Evolutionary conservation across 2,113 vertebrate species (phyloP).

Genomic region (Raja brachyura): DNA sequence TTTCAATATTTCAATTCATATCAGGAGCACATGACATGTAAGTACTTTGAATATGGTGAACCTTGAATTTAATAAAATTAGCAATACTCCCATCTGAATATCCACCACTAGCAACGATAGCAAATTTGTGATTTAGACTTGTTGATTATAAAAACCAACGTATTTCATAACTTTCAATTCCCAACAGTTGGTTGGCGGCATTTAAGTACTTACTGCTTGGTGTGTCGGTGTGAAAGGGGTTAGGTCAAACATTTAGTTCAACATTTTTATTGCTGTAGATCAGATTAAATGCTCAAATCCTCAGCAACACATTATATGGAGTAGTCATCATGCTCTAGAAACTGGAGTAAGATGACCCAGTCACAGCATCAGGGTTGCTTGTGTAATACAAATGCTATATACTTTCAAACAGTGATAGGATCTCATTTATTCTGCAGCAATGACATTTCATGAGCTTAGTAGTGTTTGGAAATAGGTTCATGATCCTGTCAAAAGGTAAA

Average conservation of each 20-base stretch:
- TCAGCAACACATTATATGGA: not conserved
- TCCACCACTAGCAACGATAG: not conserved
- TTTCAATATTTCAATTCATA: too few species aligned
- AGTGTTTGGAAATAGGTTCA: not conserved
- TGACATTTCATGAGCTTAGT: not conserved
- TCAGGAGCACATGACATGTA: too few species aligned
- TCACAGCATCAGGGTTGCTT: not conserved
- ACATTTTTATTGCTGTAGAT: not conserved
- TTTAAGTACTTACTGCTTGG: not conserved
- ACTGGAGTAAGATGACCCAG: not conserved
- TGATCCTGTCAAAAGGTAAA: constrained; percentile 13
- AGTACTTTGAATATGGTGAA: too few species aligned
- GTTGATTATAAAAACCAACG: not conserved
- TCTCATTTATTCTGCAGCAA: not conserved
- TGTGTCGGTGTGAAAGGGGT: not conserved
- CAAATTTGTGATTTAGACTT: not conserved
- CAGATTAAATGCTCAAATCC: constrained; percentile 12
- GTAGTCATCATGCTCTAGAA: not conserved
- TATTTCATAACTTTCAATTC: not conserved
- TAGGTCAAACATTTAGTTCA: not conserved
- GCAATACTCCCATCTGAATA: not conserved
- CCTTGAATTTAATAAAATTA: not conserved
- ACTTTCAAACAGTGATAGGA: not conserved
- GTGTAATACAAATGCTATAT: constrained; percentile 6
- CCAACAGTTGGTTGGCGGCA: not conserved